Conservation (phyloP, 2,113 vertebrate species). For the Callocephalon fimbriatum region DNA sequence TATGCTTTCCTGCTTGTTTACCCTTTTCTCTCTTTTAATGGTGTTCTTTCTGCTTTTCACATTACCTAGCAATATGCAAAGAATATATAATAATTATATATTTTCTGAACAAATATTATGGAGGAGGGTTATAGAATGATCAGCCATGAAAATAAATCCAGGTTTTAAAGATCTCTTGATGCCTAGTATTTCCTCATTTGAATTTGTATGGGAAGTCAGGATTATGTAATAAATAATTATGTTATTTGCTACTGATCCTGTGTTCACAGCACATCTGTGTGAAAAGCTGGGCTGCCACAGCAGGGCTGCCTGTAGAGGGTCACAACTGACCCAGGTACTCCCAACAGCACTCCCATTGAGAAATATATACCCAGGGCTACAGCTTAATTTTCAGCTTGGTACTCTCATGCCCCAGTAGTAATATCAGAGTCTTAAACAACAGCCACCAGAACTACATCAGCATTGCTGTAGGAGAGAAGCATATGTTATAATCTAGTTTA, state of each 20-base stretch:
- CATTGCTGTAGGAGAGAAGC: background rate
- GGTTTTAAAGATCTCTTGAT: background rate
- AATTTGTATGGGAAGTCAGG: background rate
- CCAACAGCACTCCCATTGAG: background rate
- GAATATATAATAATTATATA: background rate
- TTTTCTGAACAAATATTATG: background rate
- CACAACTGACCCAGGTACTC: background rate
- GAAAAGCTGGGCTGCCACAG: background rate
- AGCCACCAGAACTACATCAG: background rate
- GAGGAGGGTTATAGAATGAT: background rate
- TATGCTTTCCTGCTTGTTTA: background rate
- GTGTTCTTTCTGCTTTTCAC: background rate
- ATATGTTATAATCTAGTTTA: background rate
- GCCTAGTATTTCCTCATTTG: background rate
- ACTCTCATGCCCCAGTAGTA: background rate
- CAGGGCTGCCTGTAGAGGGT: background rate
- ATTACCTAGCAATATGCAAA: background rate
- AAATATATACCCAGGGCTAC: accelerated
- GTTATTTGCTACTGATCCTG: background rate
- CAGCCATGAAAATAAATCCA: background rate
- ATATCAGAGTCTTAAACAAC: background rate
- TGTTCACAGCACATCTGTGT: background rate
- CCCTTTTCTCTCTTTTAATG: background rate
- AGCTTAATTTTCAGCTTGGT: background rate
- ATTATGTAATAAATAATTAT: background rate